phyloP scores from a whole-genome alignment of 1,140 invertebrate species.

The Aphelinus atriplicis region DNA sequence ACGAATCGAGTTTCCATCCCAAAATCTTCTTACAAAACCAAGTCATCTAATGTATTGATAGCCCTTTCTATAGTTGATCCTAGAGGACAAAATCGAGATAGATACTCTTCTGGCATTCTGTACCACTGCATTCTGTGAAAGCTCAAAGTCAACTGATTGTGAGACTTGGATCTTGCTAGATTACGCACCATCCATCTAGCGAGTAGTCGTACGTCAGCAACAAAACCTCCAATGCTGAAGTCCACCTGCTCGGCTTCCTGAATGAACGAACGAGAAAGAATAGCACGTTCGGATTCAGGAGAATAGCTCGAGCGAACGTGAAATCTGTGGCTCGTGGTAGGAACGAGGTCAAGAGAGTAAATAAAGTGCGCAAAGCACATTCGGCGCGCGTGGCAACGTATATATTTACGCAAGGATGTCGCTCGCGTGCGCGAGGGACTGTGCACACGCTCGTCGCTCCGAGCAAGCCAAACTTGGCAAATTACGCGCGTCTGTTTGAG shows the following conservation, averaged over 20 bases:
- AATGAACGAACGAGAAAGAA: conserved; percentile 17
- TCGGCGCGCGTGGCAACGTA: not conserved
- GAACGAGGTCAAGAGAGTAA: conserved; percentile 28
- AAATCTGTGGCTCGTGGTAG: conserved; percentile 14
- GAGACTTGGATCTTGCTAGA: no score
- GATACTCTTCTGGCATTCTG: no score
- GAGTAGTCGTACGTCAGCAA: not conserved
- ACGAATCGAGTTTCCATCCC: no score
- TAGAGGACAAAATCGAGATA: no score
- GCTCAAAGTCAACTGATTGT: no score
- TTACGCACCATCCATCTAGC: no score
- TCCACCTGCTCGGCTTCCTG: not conserved
- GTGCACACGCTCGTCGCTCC: not conserved
- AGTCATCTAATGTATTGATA: no score
- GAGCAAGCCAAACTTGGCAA: conserved; percentile 41
- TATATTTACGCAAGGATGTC: no score
- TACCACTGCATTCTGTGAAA: no score
- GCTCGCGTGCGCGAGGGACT: not conserved
- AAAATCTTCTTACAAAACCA: no score
- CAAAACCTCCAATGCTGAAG: conserved; percentile 25
- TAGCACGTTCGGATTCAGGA: no score
- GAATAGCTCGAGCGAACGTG: not conserved
- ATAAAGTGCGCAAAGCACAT: conserved; percentile 6
- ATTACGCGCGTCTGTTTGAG: conserved; percentile 39
- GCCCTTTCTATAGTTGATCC: no score